These are phyloP conservation scores for Alloscopus bannaensis DNA, from an alignment of 2,888 invertebrate genomes.

Conservation along the genomic window DNA sequence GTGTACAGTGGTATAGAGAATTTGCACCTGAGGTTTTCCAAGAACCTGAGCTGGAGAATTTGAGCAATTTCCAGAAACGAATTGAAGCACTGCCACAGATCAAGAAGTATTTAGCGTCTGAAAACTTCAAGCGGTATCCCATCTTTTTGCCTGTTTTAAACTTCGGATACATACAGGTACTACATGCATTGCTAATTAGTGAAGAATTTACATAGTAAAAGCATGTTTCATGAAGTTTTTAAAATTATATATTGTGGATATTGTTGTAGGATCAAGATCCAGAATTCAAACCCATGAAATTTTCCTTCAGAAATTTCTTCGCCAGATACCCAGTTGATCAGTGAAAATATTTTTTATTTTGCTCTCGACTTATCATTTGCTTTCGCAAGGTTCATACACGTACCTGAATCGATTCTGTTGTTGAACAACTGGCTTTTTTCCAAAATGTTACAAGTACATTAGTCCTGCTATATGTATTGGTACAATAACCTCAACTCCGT, in stretches of 20 bases:
- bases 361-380: too few species aligned
- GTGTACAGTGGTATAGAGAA: constrained; percentile 17
- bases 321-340: constrained; percentile 45
- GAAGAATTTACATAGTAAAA: background rate
- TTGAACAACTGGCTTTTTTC: too few species aligned
- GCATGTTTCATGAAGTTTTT: too few species aligned
- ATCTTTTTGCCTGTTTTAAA: constrained; percentile 41
- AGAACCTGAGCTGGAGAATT: constrained; percentile 9
- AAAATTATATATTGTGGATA: too few species aligned
- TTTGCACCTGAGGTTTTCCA: constrained; percentile 40
- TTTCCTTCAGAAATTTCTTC: constrained; percentile 31
- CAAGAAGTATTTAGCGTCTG: constrained; percentile 43
- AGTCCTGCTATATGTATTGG: too few species aligned
- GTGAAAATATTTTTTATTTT: too few species aligned
- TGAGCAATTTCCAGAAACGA: constrained; percentile 35
- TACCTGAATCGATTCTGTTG: too few species aligned
- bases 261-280: too few species aligned
- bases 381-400: too few species aligned
- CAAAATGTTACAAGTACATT: too few species aligned
- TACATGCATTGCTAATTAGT: background rate
- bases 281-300: constrained; percentile 38
- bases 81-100: constrained; percentile 40
- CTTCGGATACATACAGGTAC: constrained; percentile 39
- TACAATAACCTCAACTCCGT: too few species aligned
- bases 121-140: constrained; percentile 29